Base-by-base conservation (phyloP, 2,888 invertebrate species). In the Melanotus villosus region DNA sequence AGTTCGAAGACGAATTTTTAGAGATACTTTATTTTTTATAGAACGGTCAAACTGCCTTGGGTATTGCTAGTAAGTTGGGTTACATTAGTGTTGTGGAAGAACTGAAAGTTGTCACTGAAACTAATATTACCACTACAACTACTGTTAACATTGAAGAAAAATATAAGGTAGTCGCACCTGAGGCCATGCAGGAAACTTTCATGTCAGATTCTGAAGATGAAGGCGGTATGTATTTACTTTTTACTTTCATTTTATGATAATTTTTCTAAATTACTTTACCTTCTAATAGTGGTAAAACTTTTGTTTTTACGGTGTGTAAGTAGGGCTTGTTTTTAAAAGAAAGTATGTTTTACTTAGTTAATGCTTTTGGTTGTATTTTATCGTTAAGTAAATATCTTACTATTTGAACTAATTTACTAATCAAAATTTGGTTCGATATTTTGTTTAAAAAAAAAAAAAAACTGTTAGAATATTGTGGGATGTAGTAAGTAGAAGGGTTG, bases 141-240 rank as follows among this genome's bases (percentile, higher is more conserved):
- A 90, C 90, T 0, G 79, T 82, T n/a, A 85, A 84, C 38, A 82
- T 87, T 77, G 98, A 98, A 83, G 99, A 99, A 83, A 97, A 98
- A 86, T 98, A 98, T 87, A 93, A 95, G 85, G 97, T 99, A 57
- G 94, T 97, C 73, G 96, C 97, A 59, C 99, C 99, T 0, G 99
- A 99, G 86, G 94, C 96, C 75, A 97, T 99, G 96, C 98, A 98
- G 84, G 99, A 99, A 85, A 95, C 97, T 7, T 95, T 98, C 85
- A 95, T 99, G 91, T 97, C 97, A 18, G 99, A 99, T 85, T 98
- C 98, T 0, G 99, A 99, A 84, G 99, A 99, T 87, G 99, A 99
- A 90, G 97, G 96, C 87, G 97, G 96, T 92, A 88, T 82, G 89
- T 85, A 57, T 80, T 50, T 60, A 60, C 1, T 65, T 60, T 69